A percentile compares a stretch with the other conserved stretches of the same genome.
phyloP scores from a whole-genome alignment of 2,113 vertebrate genomes.

The Bostrychus sinensis region DNA sequence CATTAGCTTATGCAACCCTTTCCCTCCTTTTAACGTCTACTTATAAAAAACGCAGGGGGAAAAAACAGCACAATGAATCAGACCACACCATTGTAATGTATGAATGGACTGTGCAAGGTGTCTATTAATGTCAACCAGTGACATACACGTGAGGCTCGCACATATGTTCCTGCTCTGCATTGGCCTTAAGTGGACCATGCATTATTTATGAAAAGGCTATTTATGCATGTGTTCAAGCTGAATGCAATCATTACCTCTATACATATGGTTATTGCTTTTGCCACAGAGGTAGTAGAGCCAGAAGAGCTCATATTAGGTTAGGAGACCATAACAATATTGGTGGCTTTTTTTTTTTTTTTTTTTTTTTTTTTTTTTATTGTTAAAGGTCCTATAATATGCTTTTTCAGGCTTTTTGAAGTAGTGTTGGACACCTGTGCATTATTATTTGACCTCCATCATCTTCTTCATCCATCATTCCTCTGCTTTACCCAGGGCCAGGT shows the following conservation, averaged over 20 bases:
- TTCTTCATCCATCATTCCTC: too few relatives aligned
- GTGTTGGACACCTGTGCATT: too few relatives aligned
- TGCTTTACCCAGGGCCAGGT: too few relatives aligned
- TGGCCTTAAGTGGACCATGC: conserved; percentile 2
- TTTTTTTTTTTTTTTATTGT: too few relatives aligned
- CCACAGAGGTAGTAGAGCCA: too few relatives aligned
- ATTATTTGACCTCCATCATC: too few relatives aligned
- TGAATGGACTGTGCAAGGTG: conserved; percentile 36
- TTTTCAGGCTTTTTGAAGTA: too few relatives aligned
- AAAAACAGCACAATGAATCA: conserved; percentile 46
- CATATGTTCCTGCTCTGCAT: conserved; percentile 1
- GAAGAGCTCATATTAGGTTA: too few relatives aligned
- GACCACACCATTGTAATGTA: conserved; percentile 18
- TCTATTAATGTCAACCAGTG: conserved; percentile 62
- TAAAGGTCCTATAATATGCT: too few relatives aligned
- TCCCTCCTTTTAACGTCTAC: conserved; percentile 28
- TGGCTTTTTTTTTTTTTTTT: too few relatives aligned
- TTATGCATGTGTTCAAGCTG: conserved; percentile 15
- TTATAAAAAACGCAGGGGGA: conserved; percentile 53
- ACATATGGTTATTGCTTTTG: not conserved
- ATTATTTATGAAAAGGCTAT: conserved; percentile 24
- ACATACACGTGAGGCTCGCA: conserved; percentile 27
- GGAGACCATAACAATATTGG: too few relatives aligned
- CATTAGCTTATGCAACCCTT: conserved; percentile 47
- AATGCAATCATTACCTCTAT: not conserved